Base-by-base conservation (phyloP, 2,113 vertebrate genomes). In the Onychostoma macrolepis region DNA sequence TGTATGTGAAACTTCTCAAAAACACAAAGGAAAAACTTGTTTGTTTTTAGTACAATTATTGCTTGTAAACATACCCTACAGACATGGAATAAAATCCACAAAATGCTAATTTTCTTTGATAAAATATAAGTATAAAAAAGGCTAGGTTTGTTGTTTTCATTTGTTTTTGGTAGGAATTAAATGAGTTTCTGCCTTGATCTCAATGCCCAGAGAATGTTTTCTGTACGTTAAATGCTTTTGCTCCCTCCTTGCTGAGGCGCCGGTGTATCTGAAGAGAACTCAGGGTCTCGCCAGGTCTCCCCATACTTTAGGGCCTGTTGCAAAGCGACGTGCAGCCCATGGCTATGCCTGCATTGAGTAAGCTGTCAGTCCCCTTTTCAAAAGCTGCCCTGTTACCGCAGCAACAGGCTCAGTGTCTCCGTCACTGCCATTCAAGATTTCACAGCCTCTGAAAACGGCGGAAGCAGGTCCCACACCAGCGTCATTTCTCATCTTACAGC, bases 271-370 rank as follows among this genome's bases (percentile, higher is more conserved):
- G 6, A 86, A 76, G 36, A 48, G 19, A 76, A 67, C 21, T 6
- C 77, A 67, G 50, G 72, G 72, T 75, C 41, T 43, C 79, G 72
- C 65, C 87, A 87, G 53, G 48, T 84, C 71, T 48, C n/a, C 69
- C 36, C 77, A 77, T 85, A 81, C 85, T 84, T 77, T 50, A 82
- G 43, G 87, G 58, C 17, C 83, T 83, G 80, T 91, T 89, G 90
- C 87, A 86, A 89, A 71, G 88, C 41, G 61, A 90, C 84, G 61
- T 65, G 71, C 85, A 79, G 83, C 82, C 83, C 58, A 53, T 85
- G 83, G 85, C 75, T 82, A 89, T 90, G 84, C 78, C 84, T 87
- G 87, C 90, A 84, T 88, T 89, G 53, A 89, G 50, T 61, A 76
- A 63, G 53, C 83, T 87, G 81, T 82, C 86, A 84, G 72, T 83